phyloP scores from a whole-genome alignment of 2,888 invertebrate genomes.

The Strigamia crassipes region DNA sequence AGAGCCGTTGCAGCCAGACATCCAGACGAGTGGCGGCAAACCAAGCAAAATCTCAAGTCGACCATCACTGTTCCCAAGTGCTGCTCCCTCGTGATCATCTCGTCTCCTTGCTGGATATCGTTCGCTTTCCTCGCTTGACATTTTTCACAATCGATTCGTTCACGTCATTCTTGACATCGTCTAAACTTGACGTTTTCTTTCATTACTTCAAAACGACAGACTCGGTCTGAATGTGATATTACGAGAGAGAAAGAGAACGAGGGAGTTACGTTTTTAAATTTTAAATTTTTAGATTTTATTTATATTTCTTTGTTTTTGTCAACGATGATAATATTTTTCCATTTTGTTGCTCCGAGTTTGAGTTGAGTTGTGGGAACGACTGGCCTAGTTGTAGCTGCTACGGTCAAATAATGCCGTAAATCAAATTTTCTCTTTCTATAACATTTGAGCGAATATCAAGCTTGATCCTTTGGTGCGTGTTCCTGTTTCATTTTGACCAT shows the following conservation, averaged over 20 bases:
- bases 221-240: no score
- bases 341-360: neutral
- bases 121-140: neutral
- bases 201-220: neutral
- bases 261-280: no score
- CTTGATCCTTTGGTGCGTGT: conserved; percentile 31
- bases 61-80: conserved; percentile 26
- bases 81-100: neutral
- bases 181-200: neutral
- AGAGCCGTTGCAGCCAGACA: neutral
- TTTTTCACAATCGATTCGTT: neutral
- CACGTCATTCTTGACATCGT: conserved; percentile 17
- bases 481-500: conserved; percentile 34
- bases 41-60: conserved; percentile 10
- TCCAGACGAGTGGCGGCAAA: neutral
- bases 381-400: neutral
- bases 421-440: conserved; percentile 28
- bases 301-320: no score
- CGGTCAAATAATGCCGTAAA: conserved; percentile 19
- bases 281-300: no score
- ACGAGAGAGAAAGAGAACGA: no score
- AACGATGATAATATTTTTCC: neutral
- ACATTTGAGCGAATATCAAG: conserved; percentile 20
- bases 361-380: neutral
- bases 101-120: neutral